Evolutionary conservation across 2,888 invertebrate genomes (phyloP), one percentile per base, ranked within the genome.

Genomic region (Copidosoma aretas): DNA sequence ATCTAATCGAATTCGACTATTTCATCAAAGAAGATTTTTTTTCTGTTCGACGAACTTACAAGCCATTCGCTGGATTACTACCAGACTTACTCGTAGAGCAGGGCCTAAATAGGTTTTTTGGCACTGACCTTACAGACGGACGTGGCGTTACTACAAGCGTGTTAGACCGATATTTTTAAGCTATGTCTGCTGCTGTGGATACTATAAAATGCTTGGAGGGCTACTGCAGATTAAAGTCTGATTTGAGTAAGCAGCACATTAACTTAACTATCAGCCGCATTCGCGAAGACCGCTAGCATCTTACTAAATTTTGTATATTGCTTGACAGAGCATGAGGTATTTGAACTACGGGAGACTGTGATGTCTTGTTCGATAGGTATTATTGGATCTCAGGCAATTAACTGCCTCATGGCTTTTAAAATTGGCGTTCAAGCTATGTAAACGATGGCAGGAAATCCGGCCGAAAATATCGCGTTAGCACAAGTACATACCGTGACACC

Each of bases 151-250:
- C 51, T 1, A 10, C 22, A 19, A 54, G 61, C 24, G 61, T 67
- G 15, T 41, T 65, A 17, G 60, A 61, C 14, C 51, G 65, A 52
- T 67, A 59, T 56, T n/a, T 62, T 49, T 32, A 67, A 65, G 73
- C 64, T n/a, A 72, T 74, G 70, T 71, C 67, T 22, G 41, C 58
- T 32, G 59, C 68, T 14, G 52, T 72, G 56, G 62, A 68, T 25
- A 64, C 72, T 21, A 72, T 73, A 62, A 53, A 67, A 22, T 65
- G 39, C 17, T n/a, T 76, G 43, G 75, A 75, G 53, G 46, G 64
- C 10, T 75, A 60, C 43, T 67, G 57, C 52, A 51, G 24, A 3
- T 21, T 70, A 10, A 62, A 15, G n/a, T 32, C 51, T 14, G 8
- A 32, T 32, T 32, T 32, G 32, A 59, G 46, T n/a, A 22, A 46